Evolutionary conservation across 1,140 invertebrate species (phyloP).

Genomic region (Glomeris maerens): DNA sequence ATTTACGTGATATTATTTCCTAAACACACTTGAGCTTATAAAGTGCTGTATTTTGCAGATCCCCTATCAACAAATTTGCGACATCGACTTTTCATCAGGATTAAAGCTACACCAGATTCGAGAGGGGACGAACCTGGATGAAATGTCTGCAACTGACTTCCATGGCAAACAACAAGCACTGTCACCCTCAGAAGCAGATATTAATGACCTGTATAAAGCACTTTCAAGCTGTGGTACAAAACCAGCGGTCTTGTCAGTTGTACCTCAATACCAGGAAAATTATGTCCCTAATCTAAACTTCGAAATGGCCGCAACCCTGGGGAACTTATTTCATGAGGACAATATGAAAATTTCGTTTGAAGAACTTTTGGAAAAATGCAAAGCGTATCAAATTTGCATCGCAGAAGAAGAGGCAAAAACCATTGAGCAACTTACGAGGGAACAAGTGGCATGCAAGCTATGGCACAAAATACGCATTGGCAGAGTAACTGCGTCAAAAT

Average conservation of each 20-base stretch:
- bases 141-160: neutral
- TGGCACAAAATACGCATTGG: neutral
- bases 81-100: neutral
- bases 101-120: neutral
- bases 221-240: neutral
- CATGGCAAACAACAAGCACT: neutral
- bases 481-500: neutral
- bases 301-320: neutral
- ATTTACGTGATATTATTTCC: neutral
- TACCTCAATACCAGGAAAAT: neutral
- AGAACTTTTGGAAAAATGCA: neutral
- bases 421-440: neutral
- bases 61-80: neutral
- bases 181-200: neutral
- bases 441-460: neutral
- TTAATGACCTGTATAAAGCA: neutral
- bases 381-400: neutral
- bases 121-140: neutral
- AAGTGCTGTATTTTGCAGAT: neutral
- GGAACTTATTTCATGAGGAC: neutral
- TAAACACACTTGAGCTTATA: neutral
- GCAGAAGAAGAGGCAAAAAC: neutral
- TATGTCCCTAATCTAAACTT: neutral
- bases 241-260: neutral
- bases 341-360: neutral